Evolutionary conservation across 1,140 invertebrate species (phyloP).

Genomic region (Aporrectodea caliginosa): DNA sequence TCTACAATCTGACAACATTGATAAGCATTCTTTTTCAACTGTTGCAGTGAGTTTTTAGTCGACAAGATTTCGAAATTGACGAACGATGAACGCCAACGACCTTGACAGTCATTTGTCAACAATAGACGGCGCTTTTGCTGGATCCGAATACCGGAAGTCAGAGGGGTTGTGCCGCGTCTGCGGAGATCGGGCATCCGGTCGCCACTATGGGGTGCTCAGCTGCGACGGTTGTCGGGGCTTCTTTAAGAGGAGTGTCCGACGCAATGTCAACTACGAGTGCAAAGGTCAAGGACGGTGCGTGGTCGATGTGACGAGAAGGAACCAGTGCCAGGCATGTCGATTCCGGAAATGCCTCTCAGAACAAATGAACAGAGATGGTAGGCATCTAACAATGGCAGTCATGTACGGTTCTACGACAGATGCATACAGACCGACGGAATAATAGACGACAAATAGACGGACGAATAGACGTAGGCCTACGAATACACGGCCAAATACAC

Average conservation of each 20-base stretch:
- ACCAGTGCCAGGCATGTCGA: constrained; percentile 91
- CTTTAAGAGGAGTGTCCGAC: constrained; percentile 69
- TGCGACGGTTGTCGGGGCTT: constrained; percentile 74
- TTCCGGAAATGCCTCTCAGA: constrained; percentile 87
- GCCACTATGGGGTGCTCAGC: constrained; percentile 56
- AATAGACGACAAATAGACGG: no score
- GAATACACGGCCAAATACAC: no score
- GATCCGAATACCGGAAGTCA: background rate
- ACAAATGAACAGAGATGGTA: constrained; percentile 93
- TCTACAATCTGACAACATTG: background rate
- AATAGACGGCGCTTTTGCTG: background rate
- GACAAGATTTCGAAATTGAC: no score
- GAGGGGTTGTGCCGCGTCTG: constrained; percentile 48
- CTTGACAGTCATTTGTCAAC: no score
- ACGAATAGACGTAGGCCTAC: no score
- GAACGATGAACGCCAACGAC: no score
- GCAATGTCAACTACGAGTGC: constrained; percentile 63
- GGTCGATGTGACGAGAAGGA: constrained; percentile 84
- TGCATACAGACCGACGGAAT: no score
- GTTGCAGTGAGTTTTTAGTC: no score
- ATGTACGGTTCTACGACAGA: no score
- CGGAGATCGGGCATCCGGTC: constrained; percentile 55
- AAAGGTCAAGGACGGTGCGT: constrained; percentile 84
- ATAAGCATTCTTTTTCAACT: background rate
- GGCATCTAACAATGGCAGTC: no score